These are phyloP conservation scores for Spatula versicolor DNA, from an alignment of 2,797 vertebrate species.

Conservation along the genomic window DNA sequence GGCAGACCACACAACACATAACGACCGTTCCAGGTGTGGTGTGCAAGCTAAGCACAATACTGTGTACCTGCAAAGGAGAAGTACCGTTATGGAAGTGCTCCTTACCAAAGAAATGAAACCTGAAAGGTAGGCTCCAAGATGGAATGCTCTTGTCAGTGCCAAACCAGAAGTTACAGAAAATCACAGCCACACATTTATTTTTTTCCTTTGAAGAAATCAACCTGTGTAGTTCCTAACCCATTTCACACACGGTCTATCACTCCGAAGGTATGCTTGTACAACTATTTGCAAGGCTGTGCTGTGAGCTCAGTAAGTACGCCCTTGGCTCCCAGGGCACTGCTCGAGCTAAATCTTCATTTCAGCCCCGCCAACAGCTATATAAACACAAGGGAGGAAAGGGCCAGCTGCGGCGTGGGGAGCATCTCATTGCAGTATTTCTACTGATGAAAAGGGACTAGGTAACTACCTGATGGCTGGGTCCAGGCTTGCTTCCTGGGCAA, in stretches of 20 bases:
- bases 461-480: not conserved
- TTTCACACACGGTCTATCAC: not conserved
- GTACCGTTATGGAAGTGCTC: not conserved
- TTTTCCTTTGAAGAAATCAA: not conserved
- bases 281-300: not conserved
- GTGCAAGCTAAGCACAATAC: not conserved
- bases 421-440: not conserved
- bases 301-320: not conserved
- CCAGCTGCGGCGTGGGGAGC: rapidly evolving
- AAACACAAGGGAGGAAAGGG: not conserved
- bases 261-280: not conserved
- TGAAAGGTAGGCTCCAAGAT: not conserved
- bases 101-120: not conserved
- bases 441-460: not conserved
- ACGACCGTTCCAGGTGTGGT: not conserved
- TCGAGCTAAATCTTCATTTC: not conserved
- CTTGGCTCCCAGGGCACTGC: too few relatives aligned
- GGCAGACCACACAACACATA: not conserved
- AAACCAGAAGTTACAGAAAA: not conserved
- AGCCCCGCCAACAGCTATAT: rapidly evolving
- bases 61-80: not conserved
- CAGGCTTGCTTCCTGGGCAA: not conserved
- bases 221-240: not conserved
- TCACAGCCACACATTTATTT: not conserved
- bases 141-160: not conserved